Base-by-base conservation (phyloP, 2,888 invertebrate species). In the Abscondita cerata region DNA sequence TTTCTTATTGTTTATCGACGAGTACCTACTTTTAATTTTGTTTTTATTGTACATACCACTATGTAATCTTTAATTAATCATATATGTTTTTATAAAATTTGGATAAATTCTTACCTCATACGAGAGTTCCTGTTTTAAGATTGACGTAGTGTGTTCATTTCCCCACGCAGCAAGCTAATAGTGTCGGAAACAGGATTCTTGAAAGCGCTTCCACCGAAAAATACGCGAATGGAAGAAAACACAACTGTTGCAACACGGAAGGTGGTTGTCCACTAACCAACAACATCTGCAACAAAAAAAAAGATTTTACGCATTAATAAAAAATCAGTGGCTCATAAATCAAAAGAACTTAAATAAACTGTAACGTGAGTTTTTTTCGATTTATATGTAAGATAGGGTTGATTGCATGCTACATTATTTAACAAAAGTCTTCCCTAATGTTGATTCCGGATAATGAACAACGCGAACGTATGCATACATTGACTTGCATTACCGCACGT, bases 201-300 rank as follows among this genome's bases (percentile, higher is more conserved):
- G 89, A 88, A 67, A 94, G 85, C 1, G 82, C 76, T 20, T 87
- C 86, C 59, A 92, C 91, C 47, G 91, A 91, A 80, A 95, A 91
- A 84, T 93, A 95, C 70, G 90, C 90, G 72, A 95, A 93, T 0
- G 95, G 95, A 69, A 95, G 81, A 0, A 87, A 88, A 81, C 93
- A 93, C 44, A 96, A 82, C 72, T 92, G 93, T 79, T 93, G 93
- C 16, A 95, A 85, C 47, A 91, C 93, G 36, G 91, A 91, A 0
- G 91, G 90, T 15, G 88, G 85, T 72, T 89, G 88, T 2, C 91
- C 91, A 38, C 90, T 87, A 73, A 91, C 89, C 59, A 92, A 83
- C 61, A 89, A 83, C 80, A 86, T 84, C 90, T 91, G 82, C 3
- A 85, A 83, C 11, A 36, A n/a, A 48, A 52, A 41, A 25, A 31